Conservation (phyloP, 2,888 invertebrate genomes). For the Aspidapion aeneum region DNA sequence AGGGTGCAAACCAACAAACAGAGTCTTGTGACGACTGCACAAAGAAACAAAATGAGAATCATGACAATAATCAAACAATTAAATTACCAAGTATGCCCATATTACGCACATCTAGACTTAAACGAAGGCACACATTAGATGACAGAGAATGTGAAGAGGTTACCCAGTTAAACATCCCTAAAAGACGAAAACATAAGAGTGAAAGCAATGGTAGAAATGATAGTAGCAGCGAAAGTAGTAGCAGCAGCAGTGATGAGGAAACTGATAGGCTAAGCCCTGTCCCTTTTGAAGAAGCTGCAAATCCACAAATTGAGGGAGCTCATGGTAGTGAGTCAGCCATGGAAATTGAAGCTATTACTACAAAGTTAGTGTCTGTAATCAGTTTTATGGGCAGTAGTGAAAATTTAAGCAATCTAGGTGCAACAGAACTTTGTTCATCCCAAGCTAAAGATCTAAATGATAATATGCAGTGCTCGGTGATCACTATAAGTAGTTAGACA, state of each 20-base stretch:
- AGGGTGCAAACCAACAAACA: conserved; percentile 1
- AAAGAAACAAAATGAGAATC: conserved; percentile 41
- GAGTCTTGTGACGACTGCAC: conserved; percentile 40
- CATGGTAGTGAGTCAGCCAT: conserved; percentile 40
- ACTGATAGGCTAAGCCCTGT: conserved; percentile 15
- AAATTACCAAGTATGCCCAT: conserved; percentile 18
- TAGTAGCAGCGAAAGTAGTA: too few species aligned
- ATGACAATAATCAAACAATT: conserved; percentile 48
- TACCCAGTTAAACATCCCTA: conserved; percentile 53
- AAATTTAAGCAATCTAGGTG: conserved; percentile 36
- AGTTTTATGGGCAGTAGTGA: conserved; percentile 49
- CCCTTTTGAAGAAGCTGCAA: conserved; percentile 8
- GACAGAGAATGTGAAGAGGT: conserved; percentile 57
- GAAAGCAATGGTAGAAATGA: conserved; percentile 14
- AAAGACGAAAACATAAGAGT: conserved; percentile 44
- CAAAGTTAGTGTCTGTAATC: conserved; percentile 54
- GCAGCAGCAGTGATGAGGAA: conserved; percentile 18
- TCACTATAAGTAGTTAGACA: background rate
- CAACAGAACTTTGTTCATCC: conserved; percentile 54
- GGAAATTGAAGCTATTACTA: conserved; percentile 58
- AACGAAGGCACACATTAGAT: conserved; percentile 49
- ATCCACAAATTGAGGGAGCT: conserved; percentile 4
- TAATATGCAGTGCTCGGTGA: conserved; percentile 33
- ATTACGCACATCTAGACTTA: conserved; percentile 24
- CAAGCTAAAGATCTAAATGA: conserved; percentile 52